Evolutionary conservation across 2,113 vertebrate species (phyloP).

Genomic region (Zosterops hypoxanthus): DNA sequence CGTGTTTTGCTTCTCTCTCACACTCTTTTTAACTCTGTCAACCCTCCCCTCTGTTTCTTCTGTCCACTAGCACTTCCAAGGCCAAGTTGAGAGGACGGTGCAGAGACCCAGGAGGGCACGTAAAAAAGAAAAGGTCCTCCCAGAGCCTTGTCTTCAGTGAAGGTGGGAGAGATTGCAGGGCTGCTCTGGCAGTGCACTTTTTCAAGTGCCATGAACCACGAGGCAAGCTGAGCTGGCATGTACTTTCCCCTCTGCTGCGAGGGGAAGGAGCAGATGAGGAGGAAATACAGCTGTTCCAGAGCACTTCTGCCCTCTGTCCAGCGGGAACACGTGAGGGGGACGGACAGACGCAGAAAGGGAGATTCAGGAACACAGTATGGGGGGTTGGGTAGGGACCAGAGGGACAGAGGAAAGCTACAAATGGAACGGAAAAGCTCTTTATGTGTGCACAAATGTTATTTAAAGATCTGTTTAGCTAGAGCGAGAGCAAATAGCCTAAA

Average conservation of each 20-base stretch:
- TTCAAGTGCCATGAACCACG: background rate
- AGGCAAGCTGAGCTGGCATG: background rate
- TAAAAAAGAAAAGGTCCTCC: background rate
- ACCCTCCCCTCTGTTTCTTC: background rate
- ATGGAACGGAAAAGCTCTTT: background rate
- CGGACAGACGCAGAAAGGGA: background rate
- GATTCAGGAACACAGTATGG: background rate
- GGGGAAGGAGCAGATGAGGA: background rate
- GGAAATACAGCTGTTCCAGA: constrained; percentile 34
- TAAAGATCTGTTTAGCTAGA: background rate
- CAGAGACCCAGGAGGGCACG: background rate
- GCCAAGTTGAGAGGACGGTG: background rate
- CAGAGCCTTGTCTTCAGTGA: background rate
- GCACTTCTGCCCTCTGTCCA: background rate
- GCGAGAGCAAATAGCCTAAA: background rate
- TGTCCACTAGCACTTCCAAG: background rate
- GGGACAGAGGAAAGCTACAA: background rate
- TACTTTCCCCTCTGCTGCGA: background rate
- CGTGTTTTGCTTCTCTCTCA: background rate
- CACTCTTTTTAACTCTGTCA: background rate
- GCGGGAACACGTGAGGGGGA: background rate
- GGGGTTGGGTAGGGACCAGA: background rate
- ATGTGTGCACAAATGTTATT: background rate
- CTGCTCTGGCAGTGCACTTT: background rate
- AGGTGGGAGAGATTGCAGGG: background rate